These are phyloP conservation scores for Buceros bicornis DNA, from an alignment of 2,797 vertebrate species.

Conservation along the genomic window DNA sequence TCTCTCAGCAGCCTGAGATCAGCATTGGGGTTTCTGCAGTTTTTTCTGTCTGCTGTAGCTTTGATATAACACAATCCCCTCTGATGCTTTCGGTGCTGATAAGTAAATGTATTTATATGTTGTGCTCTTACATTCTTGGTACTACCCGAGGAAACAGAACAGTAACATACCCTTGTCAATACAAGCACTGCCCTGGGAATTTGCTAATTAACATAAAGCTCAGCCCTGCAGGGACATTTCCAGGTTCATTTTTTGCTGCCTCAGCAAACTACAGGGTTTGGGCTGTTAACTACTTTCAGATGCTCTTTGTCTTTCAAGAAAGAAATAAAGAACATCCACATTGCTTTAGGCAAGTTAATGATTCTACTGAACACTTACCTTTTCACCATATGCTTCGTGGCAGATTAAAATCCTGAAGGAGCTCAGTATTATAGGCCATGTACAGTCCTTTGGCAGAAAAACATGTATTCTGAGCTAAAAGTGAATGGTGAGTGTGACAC, in stretches of 20 bases:
- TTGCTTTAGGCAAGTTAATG: slow-evolving; percentile 63
- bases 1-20: not conserved
- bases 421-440: slow-evolving; percentile 35
- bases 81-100: slow-evolving; percentile 10
- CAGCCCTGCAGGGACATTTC: slow-evolving; percentile 70
- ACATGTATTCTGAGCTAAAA: slow-evolving; percentile 37
- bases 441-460: slow-evolving; percentile 48
- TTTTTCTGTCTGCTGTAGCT: not conserved
- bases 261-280: slow-evolving; percentile 71
- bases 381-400: slow-evolving; percentile 66
- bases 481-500: slow-evolving; percentile 17
- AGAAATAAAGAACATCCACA: slow-evolving; percentile 69
- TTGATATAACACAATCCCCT: not conserved
- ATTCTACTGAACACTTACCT: slow-evolving; percentile 56
- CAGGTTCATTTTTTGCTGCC: slow-evolving; percentile 72
- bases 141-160: slow-evolving; percentile 52
- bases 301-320: slow-evolving; percentile 71
- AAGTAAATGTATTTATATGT: slow-evolving; percentile 48
- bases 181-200: slow-evolving; percentile 64
- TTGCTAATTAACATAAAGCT: slow-evolving; percentile 71
- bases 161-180: slow-evolving; percentile 58
- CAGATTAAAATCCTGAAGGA: slow-evolving; percentile 68
- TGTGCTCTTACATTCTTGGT: slow-evolving; percentile 22
- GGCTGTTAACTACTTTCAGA: slow-evolving; percentile 74
- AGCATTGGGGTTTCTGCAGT: not conserved